phyloP scores from a whole-genome alignment of 2,113 vertebrate genomes.

The Corydoras sp. region DNA sequence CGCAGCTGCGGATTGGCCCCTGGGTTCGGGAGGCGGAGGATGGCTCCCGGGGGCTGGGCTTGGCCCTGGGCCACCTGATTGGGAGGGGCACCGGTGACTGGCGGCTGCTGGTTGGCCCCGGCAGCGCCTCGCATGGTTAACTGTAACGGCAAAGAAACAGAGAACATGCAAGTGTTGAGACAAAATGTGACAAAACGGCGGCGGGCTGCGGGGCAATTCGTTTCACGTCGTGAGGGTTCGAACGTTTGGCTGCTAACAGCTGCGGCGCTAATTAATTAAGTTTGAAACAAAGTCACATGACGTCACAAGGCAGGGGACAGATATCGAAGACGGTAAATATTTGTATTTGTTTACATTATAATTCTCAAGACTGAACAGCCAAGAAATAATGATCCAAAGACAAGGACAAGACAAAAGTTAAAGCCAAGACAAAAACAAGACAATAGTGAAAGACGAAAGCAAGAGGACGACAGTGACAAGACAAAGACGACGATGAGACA shows the following conservation, averaged over 20 bases:
- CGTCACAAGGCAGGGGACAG: too few species aligned
- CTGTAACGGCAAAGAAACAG: constrained; percentile 46
- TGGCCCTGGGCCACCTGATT: constrained; percentile 68
- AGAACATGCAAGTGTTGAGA: not conserved
- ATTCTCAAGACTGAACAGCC: too few species aligned
- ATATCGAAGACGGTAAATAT: too few species aligned
- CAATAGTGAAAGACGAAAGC: not conserved
- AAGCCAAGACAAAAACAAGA: not conserved
- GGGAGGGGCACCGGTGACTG: constrained; percentile 67
- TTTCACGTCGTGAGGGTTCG: too few species aligned
- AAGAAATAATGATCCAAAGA: too few species aligned
- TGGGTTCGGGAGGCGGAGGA: constrained; percentile 81
- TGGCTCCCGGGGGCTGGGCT: constrained; percentile 69
- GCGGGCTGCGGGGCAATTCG: too few species aligned
- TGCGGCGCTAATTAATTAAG: too few species aligned
- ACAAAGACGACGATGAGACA: not conserved
- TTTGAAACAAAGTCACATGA: too few species aligned
- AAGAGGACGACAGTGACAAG: not conserved
- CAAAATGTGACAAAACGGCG: too few species aligned
- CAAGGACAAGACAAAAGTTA: too few species aligned
- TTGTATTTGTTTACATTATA: too few species aligned
- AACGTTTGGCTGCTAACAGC: too few species aligned
- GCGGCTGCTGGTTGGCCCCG: constrained; percentile 65
- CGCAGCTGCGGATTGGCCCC: constrained; percentile 89
- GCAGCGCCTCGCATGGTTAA: constrained; percentile 72